Evolutionary conservation across 2,113 vertebrate species (phyloP).

Genomic region (Andinoacara biseriatus): DNA sequence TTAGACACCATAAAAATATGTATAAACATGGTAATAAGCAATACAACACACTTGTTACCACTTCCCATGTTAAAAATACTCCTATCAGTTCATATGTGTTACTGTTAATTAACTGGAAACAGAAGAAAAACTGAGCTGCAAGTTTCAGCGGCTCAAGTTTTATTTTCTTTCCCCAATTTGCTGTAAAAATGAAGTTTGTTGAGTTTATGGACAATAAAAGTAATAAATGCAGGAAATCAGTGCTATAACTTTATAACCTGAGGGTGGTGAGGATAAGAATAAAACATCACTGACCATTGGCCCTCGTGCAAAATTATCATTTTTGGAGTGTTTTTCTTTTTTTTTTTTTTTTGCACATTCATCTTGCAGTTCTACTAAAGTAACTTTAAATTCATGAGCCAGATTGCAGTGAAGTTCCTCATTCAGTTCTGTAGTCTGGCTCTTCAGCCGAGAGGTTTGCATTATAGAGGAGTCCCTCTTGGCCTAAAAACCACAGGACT

Average conservation of each 20-base stretch:
- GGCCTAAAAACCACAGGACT: slow-evolving; percentile 35
- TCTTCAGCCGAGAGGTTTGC: slow-evolving; percentile 21
- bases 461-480: slow-evolving; percentile 28
- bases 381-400: neutral
- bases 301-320: too few species aligned
- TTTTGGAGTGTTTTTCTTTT: neutral
- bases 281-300: too few species aligned
- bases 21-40: neutral
- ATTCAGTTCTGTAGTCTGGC: neutral
- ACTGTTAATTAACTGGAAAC: neutral
- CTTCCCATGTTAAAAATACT: neutral
- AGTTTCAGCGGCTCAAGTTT: neutral
- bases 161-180: neutral
- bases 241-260: too few species aligned
- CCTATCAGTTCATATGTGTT: neutral
- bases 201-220: neutral
- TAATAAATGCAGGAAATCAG: neutral
- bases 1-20: neutral
- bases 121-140: neutral
- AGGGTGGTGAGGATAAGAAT: too few species aligned
- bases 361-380: neutral
- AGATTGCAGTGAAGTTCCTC: neutral
- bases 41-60: neutral
- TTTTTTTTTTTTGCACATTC: neutral
- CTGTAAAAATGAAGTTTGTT: neutral